Percentiles rank a stretch among this genome's conserved stretches.
Conservation (phyloP, 2,888 invertebrate genomes). For the Drosophila macrospina region DNA sequence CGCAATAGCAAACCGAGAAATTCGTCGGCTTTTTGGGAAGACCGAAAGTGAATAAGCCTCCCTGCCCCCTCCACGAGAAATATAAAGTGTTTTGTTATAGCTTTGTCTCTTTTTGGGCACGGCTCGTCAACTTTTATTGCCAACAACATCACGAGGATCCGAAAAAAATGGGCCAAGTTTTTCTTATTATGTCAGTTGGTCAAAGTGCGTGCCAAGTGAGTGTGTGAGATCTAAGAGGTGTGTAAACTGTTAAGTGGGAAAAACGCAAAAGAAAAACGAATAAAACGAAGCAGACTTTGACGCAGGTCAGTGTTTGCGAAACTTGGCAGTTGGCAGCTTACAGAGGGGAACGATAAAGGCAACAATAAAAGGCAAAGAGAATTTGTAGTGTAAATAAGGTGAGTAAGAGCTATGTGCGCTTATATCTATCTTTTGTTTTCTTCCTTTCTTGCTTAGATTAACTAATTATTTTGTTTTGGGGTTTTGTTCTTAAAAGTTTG, state of each 20-base stretch:
- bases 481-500: no score
- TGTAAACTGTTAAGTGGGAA: constrained; percentile 17
- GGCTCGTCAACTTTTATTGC: constrained; percentile 71
- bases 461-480: no score
- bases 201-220: constrained; percentile 62
- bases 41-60: constrained; percentile 62
- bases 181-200: constrained; percentile 67
- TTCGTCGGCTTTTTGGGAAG: constrained; percentile 50
- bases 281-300: constrained; percentile 27
- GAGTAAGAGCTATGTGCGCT: neutral
- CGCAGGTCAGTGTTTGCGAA: constrained; percentile 60
- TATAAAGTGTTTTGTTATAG: constrained; percentile 51
- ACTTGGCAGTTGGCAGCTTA: constrained; percentile 1
- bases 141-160: constrained; percentile 48
- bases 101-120: constrained; percentile 50
- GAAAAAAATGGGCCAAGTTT: constrained; percentile 60
- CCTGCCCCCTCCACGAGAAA: constrained; percentile 1
- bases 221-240: constrained; percentile 18
- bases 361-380: neutral
- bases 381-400: neutral
- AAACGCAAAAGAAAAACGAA: constrained; percentile 18
- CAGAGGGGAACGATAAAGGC: neutral
- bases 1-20: constrained; percentile 60
- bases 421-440: neutral
- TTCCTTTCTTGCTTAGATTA: no score